Percentiles rank a stretch among this genome's conserved stretches.
Conservation (phyloP, 2,113 vertebrate species). For the Pyrgilauda ruficollis region DNA sequence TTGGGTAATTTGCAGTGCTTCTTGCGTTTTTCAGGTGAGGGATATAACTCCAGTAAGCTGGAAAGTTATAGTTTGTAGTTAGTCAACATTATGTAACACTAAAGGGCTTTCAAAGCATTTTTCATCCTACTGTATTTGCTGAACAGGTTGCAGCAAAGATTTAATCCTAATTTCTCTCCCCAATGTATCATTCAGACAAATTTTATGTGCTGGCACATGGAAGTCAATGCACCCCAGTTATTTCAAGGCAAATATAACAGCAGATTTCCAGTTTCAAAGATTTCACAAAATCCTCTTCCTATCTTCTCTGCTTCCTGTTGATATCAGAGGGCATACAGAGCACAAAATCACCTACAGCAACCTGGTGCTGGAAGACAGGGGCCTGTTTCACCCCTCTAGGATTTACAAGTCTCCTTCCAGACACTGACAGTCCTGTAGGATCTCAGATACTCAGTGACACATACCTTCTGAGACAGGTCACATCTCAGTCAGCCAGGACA, state of each 20-base stretch:
- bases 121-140: background rate
- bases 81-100: background rate
- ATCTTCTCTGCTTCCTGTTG: background rate
- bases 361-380: background rate
- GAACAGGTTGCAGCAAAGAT: background rate
- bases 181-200: background rate
- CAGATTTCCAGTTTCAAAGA: background rate
- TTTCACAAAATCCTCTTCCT: background rate
- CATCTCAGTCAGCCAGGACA: background rate
- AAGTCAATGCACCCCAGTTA: background rate
- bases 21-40: background rate
- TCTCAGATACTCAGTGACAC: background rate
- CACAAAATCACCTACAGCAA: background rate
- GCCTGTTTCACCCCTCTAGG: background rate
- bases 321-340: background rate
- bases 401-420: background rate
- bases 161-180: background rate
- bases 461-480: background rate
- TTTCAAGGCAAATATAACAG: background rate
- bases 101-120: background rate
- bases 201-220: background rate
- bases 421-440: background rate
- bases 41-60: background rate
- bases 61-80: background rate
- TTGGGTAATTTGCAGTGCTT: background rate